A percentile compares a stretch with the other conserved stretches of the same genome.
phyloP scores from a whole-genome alignment of 2,113 vertebrate genomes.

The Cochlearius cochlearius region DNA sequence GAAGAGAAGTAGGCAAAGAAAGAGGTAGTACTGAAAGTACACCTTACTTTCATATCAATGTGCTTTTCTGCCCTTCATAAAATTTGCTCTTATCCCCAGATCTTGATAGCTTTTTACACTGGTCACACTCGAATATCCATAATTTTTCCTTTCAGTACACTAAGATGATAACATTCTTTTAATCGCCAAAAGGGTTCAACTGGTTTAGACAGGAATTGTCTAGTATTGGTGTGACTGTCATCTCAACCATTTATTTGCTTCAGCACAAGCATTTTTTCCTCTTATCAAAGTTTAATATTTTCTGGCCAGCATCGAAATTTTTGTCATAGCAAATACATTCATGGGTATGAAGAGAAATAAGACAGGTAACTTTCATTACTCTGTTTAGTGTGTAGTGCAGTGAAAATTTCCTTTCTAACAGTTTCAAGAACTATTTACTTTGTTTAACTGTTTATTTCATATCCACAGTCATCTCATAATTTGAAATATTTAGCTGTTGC shows the following conservation, averaged over 20 bases:
- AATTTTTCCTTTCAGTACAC: background rate
- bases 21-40: background rate
- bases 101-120: background rate
- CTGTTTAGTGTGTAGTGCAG: background rate
- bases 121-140: background rate
- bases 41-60: background rate
- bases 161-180: background rate
- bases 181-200: background rate
- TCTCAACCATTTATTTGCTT: background rate
- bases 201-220: background rate
- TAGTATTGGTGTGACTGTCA: too few relatives aligned
- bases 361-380: background rate
- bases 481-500: background rate
- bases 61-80: background rate
- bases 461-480: background rate
- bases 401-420: background rate
- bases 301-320: background rate
- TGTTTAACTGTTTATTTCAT: background rate
- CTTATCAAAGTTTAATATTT: background rate
- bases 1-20: background rate
- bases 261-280: background rate
- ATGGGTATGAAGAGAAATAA: background rate
- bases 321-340: background rate
- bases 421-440: background rate
- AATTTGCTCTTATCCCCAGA: background rate